phyloP scores from a whole-genome alignment of 2,888 invertebrate genomes.

The Norana najaformis region DNA sequence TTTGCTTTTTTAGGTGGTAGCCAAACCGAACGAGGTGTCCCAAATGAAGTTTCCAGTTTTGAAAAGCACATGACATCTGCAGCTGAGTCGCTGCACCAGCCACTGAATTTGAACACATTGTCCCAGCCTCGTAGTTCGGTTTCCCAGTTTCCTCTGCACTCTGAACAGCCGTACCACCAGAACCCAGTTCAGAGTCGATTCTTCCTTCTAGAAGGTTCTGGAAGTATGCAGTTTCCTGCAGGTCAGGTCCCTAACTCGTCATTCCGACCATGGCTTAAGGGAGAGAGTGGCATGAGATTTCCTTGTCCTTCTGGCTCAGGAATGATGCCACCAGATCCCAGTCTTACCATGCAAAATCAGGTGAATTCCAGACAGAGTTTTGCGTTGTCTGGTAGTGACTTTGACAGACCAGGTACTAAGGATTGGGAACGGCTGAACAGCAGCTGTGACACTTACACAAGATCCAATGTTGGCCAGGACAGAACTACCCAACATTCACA shows the following conservation, averaged over 20 bases:
- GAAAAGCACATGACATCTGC: not conserved
- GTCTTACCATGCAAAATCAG: not conserved
- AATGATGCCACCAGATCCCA: not conserved
- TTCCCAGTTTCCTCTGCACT: not conserved
- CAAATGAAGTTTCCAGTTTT: not conserved
- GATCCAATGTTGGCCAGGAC: not conserved
- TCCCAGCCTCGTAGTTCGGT: not conserved
- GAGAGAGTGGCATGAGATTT: slow-evolving; percentile 2
- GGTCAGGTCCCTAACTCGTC: not conserved
- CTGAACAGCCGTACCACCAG: not conserved
- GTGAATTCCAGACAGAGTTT: not conserved
- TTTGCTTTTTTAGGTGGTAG: not conserved
- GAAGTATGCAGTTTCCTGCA: not conserved
- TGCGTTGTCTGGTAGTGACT: too few relatives aligned
- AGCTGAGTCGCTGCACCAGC: not conserved
- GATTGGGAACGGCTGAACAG: not conserved
- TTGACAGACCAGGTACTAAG: not conserved
- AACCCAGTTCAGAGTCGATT: not conserved
- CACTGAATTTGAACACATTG: not conserved
- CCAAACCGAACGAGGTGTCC: not conserved
- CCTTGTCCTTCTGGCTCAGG: not conserved
- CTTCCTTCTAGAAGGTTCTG: not conserved
- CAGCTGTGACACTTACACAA: not conserved
- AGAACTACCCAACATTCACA: not conserved
- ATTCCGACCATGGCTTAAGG: slow-evolving; percentile 7